These are phyloP conservation scores for Grallaria varia DNA, from an alignment of 2,113 vertebrate genomes.

Conservation along the genomic window DNA sequence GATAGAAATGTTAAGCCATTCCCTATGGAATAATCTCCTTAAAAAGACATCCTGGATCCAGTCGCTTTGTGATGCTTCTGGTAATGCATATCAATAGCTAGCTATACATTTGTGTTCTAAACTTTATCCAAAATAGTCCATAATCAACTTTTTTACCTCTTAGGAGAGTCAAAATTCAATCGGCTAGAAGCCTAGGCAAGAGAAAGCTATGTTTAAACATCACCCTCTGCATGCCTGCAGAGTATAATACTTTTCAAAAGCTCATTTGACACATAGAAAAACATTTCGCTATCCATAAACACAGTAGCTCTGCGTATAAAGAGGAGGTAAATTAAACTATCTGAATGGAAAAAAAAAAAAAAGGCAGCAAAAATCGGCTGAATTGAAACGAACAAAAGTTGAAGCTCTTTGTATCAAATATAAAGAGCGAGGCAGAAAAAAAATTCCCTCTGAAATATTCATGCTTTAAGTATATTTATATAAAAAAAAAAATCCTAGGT, in stretches of 20 bases:
- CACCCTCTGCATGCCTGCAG: slow-evolving; percentile 53
- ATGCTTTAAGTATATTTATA: background rate
- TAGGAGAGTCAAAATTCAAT: slow-evolving; percentile 71
- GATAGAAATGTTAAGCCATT: slow-evolving; percentile 1
- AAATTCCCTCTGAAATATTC: slow-evolving; percentile 38
- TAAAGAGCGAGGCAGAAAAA: background rate
- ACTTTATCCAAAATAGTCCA: slow-evolving; percentile 47
- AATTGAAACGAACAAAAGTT: slow-evolving; percentile 26
- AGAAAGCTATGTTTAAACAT: slow-evolving; percentile 75
- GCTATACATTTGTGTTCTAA: slow-evolving; percentile 26
- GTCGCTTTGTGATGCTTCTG: background rate
- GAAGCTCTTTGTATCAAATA: slow-evolving; percentile 20
- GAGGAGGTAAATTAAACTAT: slow-evolving; percentile 45
- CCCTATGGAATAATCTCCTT: background rate
- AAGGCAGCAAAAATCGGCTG: background rate
- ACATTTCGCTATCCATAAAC: slow-evolving; percentile 48
- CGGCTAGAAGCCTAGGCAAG: slow-evolving; percentile 35
- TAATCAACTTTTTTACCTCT: slow-evolving; percentile 67
- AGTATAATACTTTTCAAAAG: slow-evolving; percentile 66
- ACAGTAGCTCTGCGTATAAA: slow-evolving; percentile 56
- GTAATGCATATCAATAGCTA: slow-evolving; percentile 5
- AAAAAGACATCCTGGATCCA: background rate
- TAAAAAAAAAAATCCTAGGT: background rate
- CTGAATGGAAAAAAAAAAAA: slow-evolving; percentile 57
- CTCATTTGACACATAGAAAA: slow-evolving; percentile 61